Percentiles rank a stretch among this genome's conserved stretches.
phyloP scores from a whole-genome alignment of 2,113 vertebrate species.

The Sander vitreus region DNA sequence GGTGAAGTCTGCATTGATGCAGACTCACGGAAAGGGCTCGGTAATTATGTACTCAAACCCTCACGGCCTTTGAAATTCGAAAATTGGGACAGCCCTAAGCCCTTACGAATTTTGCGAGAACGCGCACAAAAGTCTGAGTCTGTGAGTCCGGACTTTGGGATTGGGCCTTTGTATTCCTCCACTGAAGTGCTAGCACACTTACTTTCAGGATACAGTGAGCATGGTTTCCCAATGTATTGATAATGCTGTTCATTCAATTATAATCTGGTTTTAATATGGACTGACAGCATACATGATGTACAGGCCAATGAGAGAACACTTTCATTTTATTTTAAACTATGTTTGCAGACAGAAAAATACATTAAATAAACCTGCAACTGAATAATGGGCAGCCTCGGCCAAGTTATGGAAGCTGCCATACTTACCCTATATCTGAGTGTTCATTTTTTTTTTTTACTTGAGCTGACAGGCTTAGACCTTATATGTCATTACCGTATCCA shows the following conservation, averaged over 20 bases:
- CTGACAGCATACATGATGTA: not conserved
- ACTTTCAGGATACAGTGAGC: not conserved
- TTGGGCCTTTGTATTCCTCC: not conserved
- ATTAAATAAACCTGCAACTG: conserved; percentile 32
- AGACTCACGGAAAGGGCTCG: too few species aligned
- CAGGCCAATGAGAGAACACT: not conserved
- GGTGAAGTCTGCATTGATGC: too few species aligned
- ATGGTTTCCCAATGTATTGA: not conserved
- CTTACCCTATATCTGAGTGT: not conserved
- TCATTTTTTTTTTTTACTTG: not conserved
- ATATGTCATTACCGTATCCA: conserved; percentile 8
- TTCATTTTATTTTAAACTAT: conserved; percentile 7
- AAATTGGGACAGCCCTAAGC: too few species aligned
- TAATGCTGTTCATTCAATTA: not conserved
- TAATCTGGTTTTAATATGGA: not conserved
- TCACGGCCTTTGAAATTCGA: too few species aligned
- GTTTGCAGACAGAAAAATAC: conserved; percentile 1
- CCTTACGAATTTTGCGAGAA: too few species aligned
- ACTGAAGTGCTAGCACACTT: not conserved
- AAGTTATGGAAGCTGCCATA: conserved; percentile 15
- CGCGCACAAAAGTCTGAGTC: too few species aligned
- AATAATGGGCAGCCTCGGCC: conserved; percentile 5
- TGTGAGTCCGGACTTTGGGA: too few species aligned
- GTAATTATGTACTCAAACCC: too few species aligned
- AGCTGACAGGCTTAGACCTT: conserved; percentile 14